These are phyloP conservation scores for Drosophila virilis DNA, from an alignment of 1,140 invertebrate genomes.

Conservation along the genomic window DNA sequence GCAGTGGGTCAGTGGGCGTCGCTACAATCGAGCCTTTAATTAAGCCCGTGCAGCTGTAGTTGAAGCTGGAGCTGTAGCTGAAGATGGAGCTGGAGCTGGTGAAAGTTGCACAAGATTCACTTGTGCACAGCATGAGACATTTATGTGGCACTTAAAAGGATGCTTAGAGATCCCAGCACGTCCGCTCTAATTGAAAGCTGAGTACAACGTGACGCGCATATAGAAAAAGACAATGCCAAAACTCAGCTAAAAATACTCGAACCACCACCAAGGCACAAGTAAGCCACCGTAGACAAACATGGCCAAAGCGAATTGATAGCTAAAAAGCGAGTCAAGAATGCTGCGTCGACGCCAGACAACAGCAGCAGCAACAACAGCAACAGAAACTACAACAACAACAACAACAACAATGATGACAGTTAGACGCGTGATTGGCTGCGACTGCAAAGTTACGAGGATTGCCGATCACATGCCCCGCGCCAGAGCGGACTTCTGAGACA, in stretches of 20 bases:
- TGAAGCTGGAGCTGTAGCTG: conserved; percentile 1
- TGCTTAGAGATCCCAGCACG: conserved; percentile 67
- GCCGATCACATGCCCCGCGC: conserved; percentile 25
- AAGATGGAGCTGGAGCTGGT: conserved; percentile 32
- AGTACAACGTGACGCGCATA: conserved; percentile 58
- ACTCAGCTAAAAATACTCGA: conserved; percentile 39
- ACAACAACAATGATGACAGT: conserved; percentile 64
- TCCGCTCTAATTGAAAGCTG: conserved; percentile 71
- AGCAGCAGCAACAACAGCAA: conserved; percentile 6
- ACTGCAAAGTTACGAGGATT: conserved; percentile 43
- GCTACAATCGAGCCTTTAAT: conserved; percentile 51
- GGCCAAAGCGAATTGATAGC: conserved; percentile 54
- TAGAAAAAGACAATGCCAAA: conserved; percentile 27
- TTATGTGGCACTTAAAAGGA: conserved; percentile 76
- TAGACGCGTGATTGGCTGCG: conserved; percentile 66
- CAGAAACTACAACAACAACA: conserved; percentile 7
- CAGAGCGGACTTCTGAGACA: conserved; percentile 63
- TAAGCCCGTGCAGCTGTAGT: conserved; percentile 43
- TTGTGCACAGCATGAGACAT: conserved; percentile 65
- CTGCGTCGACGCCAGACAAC: conserved; percentile 46
- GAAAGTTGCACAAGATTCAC: conserved; percentile 73
- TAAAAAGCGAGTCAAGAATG: conserved; percentile 68
- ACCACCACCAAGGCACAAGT: conserved; percentile 1
- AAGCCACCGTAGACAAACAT: conserved; percentile 41
- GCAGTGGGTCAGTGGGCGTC: conserved; percentile 70